Evolutionary conservation across 2,888 invertebrate genomes (phyloP), one percentile per base, ranked within the genome.

Genomic region (Melinaea menophilus): DNA sequence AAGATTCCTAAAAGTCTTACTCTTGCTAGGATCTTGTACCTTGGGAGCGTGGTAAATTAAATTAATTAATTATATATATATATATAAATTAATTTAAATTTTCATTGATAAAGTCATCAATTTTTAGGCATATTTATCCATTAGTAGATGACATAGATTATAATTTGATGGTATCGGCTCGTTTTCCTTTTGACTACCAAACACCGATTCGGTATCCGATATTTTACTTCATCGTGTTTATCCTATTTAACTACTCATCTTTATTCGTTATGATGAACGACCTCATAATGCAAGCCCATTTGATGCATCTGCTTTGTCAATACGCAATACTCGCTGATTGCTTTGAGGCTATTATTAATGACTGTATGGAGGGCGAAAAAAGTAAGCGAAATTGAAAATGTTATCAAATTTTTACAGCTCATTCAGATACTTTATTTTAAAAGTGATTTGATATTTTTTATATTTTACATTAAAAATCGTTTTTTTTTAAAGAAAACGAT

Each of bases 211-310:
- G 72, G 2, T 88, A 84, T 60, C 72, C 79, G 0, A 13, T 79
- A 3, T 72, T 77, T 0, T 88, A 88, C 63, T 47, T 78, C 0
- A 3, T 75, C 0, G 77, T 80, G 1, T 59, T 79, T 22, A 56
- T 82, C 9, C 74, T 79, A 0, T 86, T 86, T 60, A 68, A 72
- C 11, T 86, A 81, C 66, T 70, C 78, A 11, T 78, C 85, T 0
- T 77, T 81, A 56, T 84, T 83, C 61, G 81, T 87, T 34, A 85
- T 88, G 82, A 73, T 80, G 9, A 85, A 82, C 0, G 86, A 86
- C 56, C 67, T 85, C 2, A 81, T 80, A 12, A 81, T 84, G 81
- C 86, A 87, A 59, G 78, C 82, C 0, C 79, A 85, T 68, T 72
- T 88, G 22, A 75, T 85, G 59, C 82, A 86, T 48, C 60, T 86